Base-by-base conservation (phyloP, 2,113 vertebrate genomes). In the Pluvianellus socialis region DNA sequence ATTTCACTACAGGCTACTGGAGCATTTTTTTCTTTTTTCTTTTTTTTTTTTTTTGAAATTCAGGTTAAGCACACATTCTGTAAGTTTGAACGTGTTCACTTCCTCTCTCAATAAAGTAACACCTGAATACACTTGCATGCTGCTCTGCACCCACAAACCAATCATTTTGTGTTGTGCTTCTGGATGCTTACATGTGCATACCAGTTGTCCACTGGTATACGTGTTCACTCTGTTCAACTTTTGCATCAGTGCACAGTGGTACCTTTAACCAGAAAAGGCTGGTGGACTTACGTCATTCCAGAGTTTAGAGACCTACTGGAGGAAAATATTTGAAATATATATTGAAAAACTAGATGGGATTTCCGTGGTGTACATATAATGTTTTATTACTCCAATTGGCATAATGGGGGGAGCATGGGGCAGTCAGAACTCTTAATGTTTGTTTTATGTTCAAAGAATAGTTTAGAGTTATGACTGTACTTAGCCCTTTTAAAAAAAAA, bases 71-170 rank as follows among this genome's bases (percentile, higher is more conserved):
- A 24, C 12, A 7, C 40, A 24, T 87, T 87, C 73, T 38, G 7
- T 86, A 50, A 83, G 44, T 86, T 28, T 72, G 56, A 85, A 75
- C 1, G 0, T 84, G 76, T 89, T 84, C 40, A 28, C 33, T 89
- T 81, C 33, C 68, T 80, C 56, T 95, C 75, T 92, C 70, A 88
- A 44, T 94, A 79, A 83, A 80, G 76, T 91, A 88, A 75, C 83
- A 85, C 65, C 40, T 79, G 83, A 88, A 84, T 72, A 84, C 35
- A 35, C 56, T 72, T 84, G 32, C 49, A 18, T 75, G 76, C 68
- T 91, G 44, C 28, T 81, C 44, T 94, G 68, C 42, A 73, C 50
- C 42, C 80, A 65, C 76, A 79, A 65, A 61, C 30, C 47, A 72
- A 27, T 92, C 42, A 10, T 74, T 74, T 58, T 85, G 52, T 84